A percentile compares a stretch with the other conserved stretches of the same genome.
Conservation (phyloP, 30 jellyfish, hydroid and myxozoan species). For the Aurelia sp. region DNA sequence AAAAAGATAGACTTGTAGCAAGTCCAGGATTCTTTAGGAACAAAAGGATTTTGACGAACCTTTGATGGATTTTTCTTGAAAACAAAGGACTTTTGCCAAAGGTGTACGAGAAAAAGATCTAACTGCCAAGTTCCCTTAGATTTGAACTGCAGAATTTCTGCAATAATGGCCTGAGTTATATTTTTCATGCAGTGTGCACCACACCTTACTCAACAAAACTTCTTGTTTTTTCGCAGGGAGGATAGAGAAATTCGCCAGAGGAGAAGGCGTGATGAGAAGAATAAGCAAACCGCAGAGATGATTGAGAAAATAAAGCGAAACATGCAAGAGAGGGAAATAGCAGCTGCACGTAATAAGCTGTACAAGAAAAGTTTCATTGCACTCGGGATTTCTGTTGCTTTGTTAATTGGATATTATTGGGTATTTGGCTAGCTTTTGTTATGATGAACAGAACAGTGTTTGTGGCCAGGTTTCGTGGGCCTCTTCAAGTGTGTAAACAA, state of each 20-base stretch:
- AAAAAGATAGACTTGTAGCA: too few relatives aligned
- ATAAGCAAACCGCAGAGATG: conserved; percentile 75
- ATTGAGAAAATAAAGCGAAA: conserved; percentile 71
- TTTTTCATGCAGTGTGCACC: too few relatives aligned
- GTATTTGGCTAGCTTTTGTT: conserved; percentile 24
- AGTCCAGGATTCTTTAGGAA: too few relatives aligned
- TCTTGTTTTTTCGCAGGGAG: conserved; percentile 39
- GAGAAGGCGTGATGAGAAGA: conserved; percentile 66
- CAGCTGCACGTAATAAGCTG: conserved; percentile 55
- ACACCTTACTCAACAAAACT: too few relatives aligned
- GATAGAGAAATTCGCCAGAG: conserved; percentile 81
- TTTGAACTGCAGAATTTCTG: too few relatives aligned
- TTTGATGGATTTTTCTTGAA: too few relatives aligned
- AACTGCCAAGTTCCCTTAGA: too few relatives aligned
- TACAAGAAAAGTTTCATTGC: conserved; percentile 63
- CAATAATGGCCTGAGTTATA: too few relatives aligned
- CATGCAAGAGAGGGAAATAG: conserved; percentile 72
- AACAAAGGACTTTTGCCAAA: too few relatives aligned
- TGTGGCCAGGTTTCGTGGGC: background rate
- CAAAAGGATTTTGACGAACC: too few relatives aligned
- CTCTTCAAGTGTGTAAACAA: too few relatives aligned
- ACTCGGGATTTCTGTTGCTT: conserved; percentile 53
- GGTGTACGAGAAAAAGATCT: too few relatives aligned
- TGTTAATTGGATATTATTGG: conserved; percentile 53
- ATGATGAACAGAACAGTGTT: background rate